Conservation (phyloP, 2,113 vertebrate genomes). For the Ptyas mucosa region DNA sequence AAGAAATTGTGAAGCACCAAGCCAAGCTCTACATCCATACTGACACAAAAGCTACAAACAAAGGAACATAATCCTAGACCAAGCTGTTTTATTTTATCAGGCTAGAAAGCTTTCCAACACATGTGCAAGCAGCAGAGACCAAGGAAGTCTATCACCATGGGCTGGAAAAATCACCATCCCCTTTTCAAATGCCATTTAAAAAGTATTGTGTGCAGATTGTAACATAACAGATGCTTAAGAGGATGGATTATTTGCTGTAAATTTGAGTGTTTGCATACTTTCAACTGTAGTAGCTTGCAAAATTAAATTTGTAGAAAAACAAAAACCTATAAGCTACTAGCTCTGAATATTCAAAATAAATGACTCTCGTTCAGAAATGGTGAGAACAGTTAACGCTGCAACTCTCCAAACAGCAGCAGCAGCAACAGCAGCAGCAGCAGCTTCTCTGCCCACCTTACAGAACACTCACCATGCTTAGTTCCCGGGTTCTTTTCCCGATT, state of each 20-base stretch:
- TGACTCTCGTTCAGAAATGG: constrained; percentile 13
- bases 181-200: not conserved
- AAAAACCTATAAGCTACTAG: not conserved
- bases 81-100: not conserved
- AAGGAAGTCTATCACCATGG: constrained; percentile 34
- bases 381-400: not conserved
- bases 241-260: not conserved
- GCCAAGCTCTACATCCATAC: constrained; percentile 4
- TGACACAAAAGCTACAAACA: constrained; percentile 49
- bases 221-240: constrained; percentile 9
- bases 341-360: not conserved
- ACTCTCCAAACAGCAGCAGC: not conserved
- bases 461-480: constrained; percentile 87
- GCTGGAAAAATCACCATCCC: constrained; percentile 23
- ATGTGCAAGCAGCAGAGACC: constrained; percentile 36
- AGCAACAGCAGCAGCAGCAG: not conserved
- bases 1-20: constrained; percentile 4
- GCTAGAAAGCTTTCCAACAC: constrained; percentile 32
- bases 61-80: constrained; percentile 16
- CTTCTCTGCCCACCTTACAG: constrained; percentile 10
- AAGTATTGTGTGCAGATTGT: not conserved
- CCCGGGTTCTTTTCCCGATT: constrained; percentile 93
- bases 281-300: not conserved
- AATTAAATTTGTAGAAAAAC: not conserved
- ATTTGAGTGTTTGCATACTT: not conserved